Evolutionary conservation across 2,888 invertebrate species (phyloP).

Genomic region (Isoperla grammatica): DNA sequence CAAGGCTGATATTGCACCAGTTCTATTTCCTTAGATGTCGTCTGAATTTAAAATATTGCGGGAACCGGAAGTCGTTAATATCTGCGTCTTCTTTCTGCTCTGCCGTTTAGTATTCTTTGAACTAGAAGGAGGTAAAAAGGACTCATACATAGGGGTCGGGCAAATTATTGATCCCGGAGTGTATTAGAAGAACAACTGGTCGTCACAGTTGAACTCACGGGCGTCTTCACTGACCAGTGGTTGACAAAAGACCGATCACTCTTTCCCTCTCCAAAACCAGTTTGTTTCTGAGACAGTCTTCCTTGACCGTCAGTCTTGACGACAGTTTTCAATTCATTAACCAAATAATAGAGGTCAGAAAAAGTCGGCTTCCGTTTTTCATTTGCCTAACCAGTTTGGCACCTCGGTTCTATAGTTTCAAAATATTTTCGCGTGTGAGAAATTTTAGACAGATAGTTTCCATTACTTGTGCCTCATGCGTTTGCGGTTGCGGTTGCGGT

Average conservation of each 20-base stretch:
- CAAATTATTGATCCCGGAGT: too few species aligned
- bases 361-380: too few species aligned
- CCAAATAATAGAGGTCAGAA: too few species aligned
- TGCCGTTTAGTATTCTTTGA: conserved; percentile 6
- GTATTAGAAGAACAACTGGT: not conserved
- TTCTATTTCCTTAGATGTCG: conserved; percentile 18
- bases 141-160: too few species aligned
- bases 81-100: conserved; percentile 8
- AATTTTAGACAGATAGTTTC: too few species aligned
- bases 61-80: conserved; percentile 15
- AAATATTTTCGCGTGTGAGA: too few species aligned
- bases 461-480: too few species aligned
- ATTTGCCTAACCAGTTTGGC: too few species aligned
- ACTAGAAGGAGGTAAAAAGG: not conserved
- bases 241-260: conserved; percentile 17
- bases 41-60: conserved; percentile 15
- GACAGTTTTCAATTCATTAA: conserved; percentile 16
- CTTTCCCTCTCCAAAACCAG: not conserved
- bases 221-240: conserved; percentile 7
- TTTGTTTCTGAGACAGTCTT: not conserved
- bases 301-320: not conserved
- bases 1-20: conserved; percentile 13
- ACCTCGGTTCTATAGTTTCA: too few species aligned
- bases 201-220: conserved; percentile 7
- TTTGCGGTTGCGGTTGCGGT: too few species aligned